Base-by-base conservation (phyloP, 2,888 invertebrate species). In the Caenorhabditis drosophilae region DNA sequence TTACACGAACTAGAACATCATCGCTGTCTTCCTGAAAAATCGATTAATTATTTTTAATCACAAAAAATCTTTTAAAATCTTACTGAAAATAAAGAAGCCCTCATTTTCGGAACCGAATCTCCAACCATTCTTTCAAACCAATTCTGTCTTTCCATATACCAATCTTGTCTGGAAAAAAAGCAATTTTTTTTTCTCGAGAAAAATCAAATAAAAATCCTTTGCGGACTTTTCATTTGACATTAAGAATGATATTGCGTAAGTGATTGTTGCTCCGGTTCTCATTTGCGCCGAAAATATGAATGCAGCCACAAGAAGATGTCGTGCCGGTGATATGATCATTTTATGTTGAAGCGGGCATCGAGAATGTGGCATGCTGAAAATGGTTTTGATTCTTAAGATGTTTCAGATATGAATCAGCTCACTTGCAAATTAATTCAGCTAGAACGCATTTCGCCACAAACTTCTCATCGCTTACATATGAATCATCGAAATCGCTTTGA, bases 371-470 rank as follows among this genome's bases (percentile, higher is more conserved):
- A 56, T 44, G 27, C 66, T 60, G 34, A 12, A 59, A 42, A 23
- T 34, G 20, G 12, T 25, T 26, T n/a, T n/a, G n/a, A 2, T 4
- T 12, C 15, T 45, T 20, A 20, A 26, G n/a, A 26, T 26, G 2
- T 15, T n/a, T 15, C 2, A 46, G 26, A 4, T 23, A 36, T 16
- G 34, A 35, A 38, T 12, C 6, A 20, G 47, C 55, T 60, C n/a
- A 77, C 78, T 76, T 79, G 74, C 78, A 79, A 35, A 79, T 79
- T 27, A 79, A 73, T 49, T 79, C 80, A 20, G 80, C 78, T 31
- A 80, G 50, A 7, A 79, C 80, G 55, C 71, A 74, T 57, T 81
- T 81, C 12, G 77, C 72, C 0, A 80, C 74, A 54, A 78, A 80
- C 16, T 59, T 57, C 34, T 80, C 80, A 52, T 80, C 80, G n/a